A percentile compares a stretch with the other conserved stretches of the same genome.
Evolutionary conservation across 2,113 vertebrate species (phyloP).

Genomic region (Micronycteris hirsuta): DNA sequence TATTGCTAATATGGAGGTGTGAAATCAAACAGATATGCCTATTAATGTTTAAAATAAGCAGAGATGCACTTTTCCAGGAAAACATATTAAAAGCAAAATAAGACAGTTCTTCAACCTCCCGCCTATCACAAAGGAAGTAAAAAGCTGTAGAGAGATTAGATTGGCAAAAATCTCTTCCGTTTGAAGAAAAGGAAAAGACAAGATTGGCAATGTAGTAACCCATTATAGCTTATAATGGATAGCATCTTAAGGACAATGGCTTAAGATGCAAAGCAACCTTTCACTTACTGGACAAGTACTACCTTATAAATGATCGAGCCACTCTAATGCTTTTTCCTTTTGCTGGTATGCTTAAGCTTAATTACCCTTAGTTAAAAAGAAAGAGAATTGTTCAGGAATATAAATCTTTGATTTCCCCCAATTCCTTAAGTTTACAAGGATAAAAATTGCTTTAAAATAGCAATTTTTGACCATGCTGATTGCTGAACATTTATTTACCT

Average conservation of each 20-base stretch:
- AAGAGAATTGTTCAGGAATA: background rate
- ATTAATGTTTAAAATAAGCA: background rate
- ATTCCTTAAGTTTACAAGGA: background rate
- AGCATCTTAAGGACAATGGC: background rate
- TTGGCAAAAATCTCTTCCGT: background rate
- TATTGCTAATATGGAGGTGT: background rate
- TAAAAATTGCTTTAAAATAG: slow-evolving; percentile 27
- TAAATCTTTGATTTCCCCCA: background rate
- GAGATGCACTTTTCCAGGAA: background rate
- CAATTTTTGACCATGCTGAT: background rate
- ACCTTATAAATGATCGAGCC: slow-evolving; percentile 11
- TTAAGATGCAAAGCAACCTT: background rate
- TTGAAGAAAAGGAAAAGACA: background rate
- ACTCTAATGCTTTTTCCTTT: background rate
- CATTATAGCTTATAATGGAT: background rate
- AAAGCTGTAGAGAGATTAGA: background rate
- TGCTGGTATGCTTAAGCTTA: background rate
- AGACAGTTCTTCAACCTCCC: background rate
- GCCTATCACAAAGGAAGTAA: background rate
- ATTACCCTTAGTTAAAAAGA: background rate
- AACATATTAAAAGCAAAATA: background rate
- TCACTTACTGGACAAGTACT: background rate
- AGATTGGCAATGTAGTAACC: background rate
- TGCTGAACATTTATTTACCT: background rate
- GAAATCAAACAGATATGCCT: background rate